Conservation (phyloP, 2,113 vertebrate genomes). For the Propithecus coquereli region DNA sequence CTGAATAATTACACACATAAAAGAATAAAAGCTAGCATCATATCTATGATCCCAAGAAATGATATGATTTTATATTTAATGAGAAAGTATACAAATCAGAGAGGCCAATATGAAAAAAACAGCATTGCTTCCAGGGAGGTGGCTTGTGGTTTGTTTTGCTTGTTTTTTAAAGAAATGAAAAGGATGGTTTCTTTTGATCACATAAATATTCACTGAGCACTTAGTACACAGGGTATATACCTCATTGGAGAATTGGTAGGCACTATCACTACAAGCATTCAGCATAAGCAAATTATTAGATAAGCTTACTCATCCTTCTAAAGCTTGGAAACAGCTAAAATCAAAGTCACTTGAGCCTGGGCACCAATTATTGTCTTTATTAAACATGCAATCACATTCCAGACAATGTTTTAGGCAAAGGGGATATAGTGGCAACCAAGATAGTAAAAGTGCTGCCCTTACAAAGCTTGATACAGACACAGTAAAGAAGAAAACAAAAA, state of each 20-base stretch:
- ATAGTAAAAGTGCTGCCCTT: background rate
- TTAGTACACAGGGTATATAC: background rate
- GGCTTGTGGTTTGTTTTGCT: background rate
- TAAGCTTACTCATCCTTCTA: background rate
- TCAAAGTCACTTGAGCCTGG: background rate
- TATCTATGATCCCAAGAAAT: background rate
- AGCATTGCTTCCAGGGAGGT: background rate
- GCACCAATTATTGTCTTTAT: background rate
- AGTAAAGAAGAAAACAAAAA: background rate
- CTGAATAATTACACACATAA: background rate
- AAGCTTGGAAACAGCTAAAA: constrained; percentile 23
- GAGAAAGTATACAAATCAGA: background rate
- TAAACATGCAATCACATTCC: background rate
- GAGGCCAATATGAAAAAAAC: background rate
- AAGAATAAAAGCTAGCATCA: background rate
- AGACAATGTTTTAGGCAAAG: constrained; percentile 10
- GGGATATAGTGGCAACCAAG: background rate
- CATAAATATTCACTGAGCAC: constrained; percentile 11
- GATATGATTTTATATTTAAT: background rate
- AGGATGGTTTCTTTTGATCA: background rate
- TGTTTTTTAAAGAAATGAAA: background rate
- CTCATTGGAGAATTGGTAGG: background rate
- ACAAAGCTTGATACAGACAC: background rate
- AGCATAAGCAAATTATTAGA: constrained; percentile 17
- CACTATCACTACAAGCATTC: background rate